Evolutionary conservation across 2,113 vertebrate genomes (phyloP).

Genomic region (Pterocles orientalis): DNA sequence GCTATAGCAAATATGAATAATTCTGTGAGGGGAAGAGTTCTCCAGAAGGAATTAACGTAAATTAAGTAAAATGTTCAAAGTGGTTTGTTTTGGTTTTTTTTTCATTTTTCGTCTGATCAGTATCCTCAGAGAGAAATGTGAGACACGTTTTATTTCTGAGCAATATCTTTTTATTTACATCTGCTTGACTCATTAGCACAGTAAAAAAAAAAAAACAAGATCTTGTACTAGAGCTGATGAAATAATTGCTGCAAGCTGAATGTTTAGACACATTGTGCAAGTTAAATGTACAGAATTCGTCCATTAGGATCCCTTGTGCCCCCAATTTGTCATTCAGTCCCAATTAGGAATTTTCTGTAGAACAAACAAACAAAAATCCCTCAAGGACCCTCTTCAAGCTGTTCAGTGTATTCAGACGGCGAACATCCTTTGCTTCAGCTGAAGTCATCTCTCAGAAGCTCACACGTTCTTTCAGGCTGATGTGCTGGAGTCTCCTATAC

Average conservation of each 20-base stretch:
- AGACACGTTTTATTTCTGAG: not conserved
- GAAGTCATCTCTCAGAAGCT: not conserved
- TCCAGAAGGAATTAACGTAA: not conserved
- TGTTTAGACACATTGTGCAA: not conserved
- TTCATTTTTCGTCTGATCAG: not conserved
- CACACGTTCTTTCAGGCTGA: rapidly evolving
- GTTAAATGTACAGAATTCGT: not conserved
- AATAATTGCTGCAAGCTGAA: conserved; percentile 37
- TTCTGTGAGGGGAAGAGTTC: not conserved
- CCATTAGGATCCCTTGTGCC: not conserved
- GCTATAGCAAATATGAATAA: not conserved
- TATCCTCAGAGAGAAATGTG: not conserved
- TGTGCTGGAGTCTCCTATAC: not conserved
- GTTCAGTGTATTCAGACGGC: rapidly evolving
- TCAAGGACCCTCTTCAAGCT: not conserved
- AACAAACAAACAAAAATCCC: not conserved
- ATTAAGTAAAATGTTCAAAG: not conserved
- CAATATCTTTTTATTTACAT: conserved; percentile 21
- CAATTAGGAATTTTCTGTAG: not conserved
- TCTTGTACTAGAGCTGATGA: not conserved
- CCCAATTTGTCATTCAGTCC: not conserved
- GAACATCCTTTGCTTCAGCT: not conserved
- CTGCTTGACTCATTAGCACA: not conserved
- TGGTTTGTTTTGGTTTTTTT: not conserved
- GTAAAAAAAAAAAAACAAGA: not conserved